Base-by-base conservation (phyloP, 92 coral and sea anemone genomes). In the Heliopora coerulea region DNA sequence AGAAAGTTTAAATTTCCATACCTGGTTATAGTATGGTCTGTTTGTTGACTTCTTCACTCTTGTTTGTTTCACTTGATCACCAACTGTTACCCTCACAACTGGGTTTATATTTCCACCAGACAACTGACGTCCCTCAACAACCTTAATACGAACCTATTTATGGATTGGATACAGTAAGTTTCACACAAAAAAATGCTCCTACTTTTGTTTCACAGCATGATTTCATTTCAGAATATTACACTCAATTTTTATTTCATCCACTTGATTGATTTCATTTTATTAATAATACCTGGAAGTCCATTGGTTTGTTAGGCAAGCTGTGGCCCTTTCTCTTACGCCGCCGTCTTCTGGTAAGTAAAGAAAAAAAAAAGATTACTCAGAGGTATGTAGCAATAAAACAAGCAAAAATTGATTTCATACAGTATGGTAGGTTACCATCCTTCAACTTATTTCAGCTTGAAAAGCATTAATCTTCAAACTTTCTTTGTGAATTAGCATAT, bases 21-120 rank as follows among this genome's bases (percentile, higher is more conserved):
- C 97, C 96, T 91, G 91, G 60, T 91, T 89, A 68, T 82, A 91
- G 61, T 73, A 87, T 0, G 97, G 97, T 37, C 82, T 84, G 80
- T 91, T 91, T 49, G 97, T 89, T 3, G 97, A 91, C 66, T 65
- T 64, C 64, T 86, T 88, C 2, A 85, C 89, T 32, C 83, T 54
- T 9, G 97, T 89, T 73, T 85, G 86, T 54, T 88, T 83, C 31
- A 80, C 87, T 73, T 89, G 85, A 37, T 88, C 90, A 40, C 81
- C 83, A 3, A 89, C 85, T 8, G 89, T 89, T 2, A 91, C 87
- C 44, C 91, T 69, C 8, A 90, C 96, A 48, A 89, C 81, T 0
- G 97, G 97, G 56, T 88, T 83, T 49, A 89, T 90, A 20, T 91
- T 91, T 41, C 56, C 78, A 20, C 97, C 97, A 1, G 90, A 82